Evolutionary conservation across 2,113 vertebrate genomes (phyloP), one percentile per base, ranked within the genome.

Genomic region (Stigmatopora argus): DNA sequence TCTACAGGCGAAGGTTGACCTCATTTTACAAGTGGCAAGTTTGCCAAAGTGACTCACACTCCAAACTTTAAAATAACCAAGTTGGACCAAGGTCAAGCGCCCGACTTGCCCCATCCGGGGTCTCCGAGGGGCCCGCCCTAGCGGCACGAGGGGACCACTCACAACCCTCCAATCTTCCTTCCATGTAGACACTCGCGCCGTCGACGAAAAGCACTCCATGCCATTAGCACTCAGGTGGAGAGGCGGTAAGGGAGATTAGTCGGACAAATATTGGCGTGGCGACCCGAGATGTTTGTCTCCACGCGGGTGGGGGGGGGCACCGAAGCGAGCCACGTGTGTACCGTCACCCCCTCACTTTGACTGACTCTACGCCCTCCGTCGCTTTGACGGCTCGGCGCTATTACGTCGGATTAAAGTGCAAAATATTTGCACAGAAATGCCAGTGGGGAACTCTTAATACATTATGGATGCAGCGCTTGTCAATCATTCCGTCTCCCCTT

Each of bases 401-500:
- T 61, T 23, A 46, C 8, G 19, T n/a, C 19, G 59, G 59, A 61
- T 46, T 60, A 15, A 21, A 23, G 12, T 38, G 48, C 26, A 49
- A 48, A 64, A 64, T n/a, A 64, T 52, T 52, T 64, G 31, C 18
- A 8, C 12, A 38, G 46, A 34, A 64, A 64, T 35, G 46, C 62
- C 34, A 13, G 47, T 21, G 62, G 62, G 62, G n/a, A 34, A 18
- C 31, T 52, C 63, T 34, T 41, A 34, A 64, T 64, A 34, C 46
- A 48, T 63, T 48, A 47, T 47, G 14, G 45, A 23, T 63, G 23
- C 60, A 17, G 23, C 19, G 7, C 14, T 52, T 23, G 51, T 35
- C 62, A 64, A 18, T 63, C 45, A 63, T 7, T n/a, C 10, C 34
- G 21, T 49, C 62, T 45, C 26, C 61, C 46, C 49, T 26, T 64